Evolutionary conservation across 64 coral and sea anemone species (phyloP), one percentile per base, ranked within the genome.

Genomic region (Stichodactyla mertensii): DNA sequence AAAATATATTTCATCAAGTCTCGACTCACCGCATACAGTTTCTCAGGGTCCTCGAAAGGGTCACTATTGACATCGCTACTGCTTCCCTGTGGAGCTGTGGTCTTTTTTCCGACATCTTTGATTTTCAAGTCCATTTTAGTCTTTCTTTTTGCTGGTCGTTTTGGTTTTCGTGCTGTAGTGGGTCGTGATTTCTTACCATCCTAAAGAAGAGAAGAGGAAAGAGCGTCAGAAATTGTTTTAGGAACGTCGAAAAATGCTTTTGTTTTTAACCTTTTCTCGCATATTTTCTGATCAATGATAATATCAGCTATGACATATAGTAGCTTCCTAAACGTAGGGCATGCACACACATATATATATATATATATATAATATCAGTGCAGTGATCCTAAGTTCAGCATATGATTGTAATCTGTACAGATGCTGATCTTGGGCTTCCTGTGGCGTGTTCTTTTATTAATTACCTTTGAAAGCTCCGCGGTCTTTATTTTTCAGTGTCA

Each of bases 11-110:
- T 69, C n/a, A 20, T 7, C 16, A 24, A 4, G 0, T 19, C 2
- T 26, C 24, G 3, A 83, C 92, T 90, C 80, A 94, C 96, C 64
- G 85, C 87, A 78, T 98, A 98, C 14, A 98, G 82, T 79, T 92
- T 91, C 79, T 98, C 95, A 74, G 95, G 95, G 69, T 98, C 95
- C 20, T 98, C 89, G 77, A 95, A 92, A 57, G 89, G 95, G 53
- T 95, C 86, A 77, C 36, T 45, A 45, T 56, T 61, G 54, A 80
- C 87, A 7, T 82, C 57, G 31, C 92, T 78, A 51, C 85, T 67
- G 74, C 27, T 83, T 15, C 28, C 27, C 56, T 89, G 89, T 13
- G 52, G 78, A 55, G 19, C 79, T 77, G 86, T 80, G 88, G 87
- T 87, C 82, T 53, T 28, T 22, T 81, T 61, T 51, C 58, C 83